These are phyloP conservation scores for human (Homo sapiens) DNA, from an alignment of 2,113 vertebrate genomes.

Conservation along the genomic window DNA sequence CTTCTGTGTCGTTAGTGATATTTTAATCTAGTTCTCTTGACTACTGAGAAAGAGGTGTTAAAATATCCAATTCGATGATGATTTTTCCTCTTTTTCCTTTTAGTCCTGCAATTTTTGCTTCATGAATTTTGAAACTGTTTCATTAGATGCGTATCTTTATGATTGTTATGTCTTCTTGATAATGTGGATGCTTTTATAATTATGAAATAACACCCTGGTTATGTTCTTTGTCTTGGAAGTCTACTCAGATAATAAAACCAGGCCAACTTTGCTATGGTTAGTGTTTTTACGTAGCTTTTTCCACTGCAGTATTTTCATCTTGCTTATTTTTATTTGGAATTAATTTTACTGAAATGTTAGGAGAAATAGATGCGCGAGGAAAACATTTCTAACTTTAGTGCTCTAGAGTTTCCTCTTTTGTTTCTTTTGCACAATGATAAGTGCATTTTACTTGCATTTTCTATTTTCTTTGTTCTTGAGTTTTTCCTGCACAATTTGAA, in stretches of 20 bases:
- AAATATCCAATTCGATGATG: background rate
- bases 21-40: background rate
- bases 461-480: background rate
- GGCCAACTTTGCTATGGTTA: background rate
- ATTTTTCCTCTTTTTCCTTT: background rate
- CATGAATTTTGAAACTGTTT: background rate
- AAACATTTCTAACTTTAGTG: background rate
- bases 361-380: background rate
- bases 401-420: background rate
- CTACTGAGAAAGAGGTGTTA: background rate
- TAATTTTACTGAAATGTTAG: background rate
- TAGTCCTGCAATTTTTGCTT: background rate
- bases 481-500: background rate
- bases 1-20: background rate
- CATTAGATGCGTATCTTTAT: background rate
- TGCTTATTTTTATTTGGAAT: background rate
- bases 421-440: background rate
- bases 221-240: background rate
- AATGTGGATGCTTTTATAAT: background rate
- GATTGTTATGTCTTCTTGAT: background rate
- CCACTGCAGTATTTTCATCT: background rate
- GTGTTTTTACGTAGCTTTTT: background rate
- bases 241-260: background rate
- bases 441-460: background rate
- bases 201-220: background rate